A percentile compares a stretch with the other conserved stretches of the same genome.
Conservation (phyloP, 1,140 invertebrate genomes). For the Muscidifurax raptorellus region DNA sequence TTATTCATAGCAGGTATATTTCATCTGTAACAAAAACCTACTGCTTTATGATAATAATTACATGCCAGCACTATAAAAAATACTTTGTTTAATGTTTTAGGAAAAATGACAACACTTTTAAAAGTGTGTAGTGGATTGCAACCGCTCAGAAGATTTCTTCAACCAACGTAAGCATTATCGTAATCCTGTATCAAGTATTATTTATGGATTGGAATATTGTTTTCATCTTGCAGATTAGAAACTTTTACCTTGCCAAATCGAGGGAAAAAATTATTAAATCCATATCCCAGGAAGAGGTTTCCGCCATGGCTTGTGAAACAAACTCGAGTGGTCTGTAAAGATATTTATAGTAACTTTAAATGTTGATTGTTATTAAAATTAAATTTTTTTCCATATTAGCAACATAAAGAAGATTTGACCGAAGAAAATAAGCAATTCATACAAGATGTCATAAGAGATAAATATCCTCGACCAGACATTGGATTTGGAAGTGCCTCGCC, state of each 20-base stretch:
- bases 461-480: slow-evolving; percentile 75
- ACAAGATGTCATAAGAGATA: slow-evolving; percentile 84
- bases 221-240: slow-evolving; percentile 36
- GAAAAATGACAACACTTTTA: slow-evolving; percentile 62
- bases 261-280: slow-evolving; percentile 48
- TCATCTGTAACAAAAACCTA: neutral
- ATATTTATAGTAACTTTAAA: slow-evolving; percentile 48
- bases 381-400: slow-evolving; percentile 70
- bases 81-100: neutral
- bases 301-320: slow-evolving; percentile 78
- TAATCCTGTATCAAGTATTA: neutral
- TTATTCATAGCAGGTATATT: neutral
- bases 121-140: slow-evolving; percentile 57
- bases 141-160: slow-evolving; percentile 59
- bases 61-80: neutral
- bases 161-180: slow-evolving; percentile 60
- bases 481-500: slow-evolving; percentile 69
- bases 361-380: neutral
- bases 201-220: neutral
- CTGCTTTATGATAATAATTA: no score
- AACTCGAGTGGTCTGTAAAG: slow-evolving; percentile 72
- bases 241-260: slow-evolving; percentile 52
- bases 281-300: slow-evolving; percentile 73
- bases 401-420: slow-evolving; percentile 83
- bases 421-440: slow-evolving; percentile 89